phyloP scores from a whole-genome alignment of 2,113 vertebrate genomes.

The Peromyscus leucopus region DNA sequence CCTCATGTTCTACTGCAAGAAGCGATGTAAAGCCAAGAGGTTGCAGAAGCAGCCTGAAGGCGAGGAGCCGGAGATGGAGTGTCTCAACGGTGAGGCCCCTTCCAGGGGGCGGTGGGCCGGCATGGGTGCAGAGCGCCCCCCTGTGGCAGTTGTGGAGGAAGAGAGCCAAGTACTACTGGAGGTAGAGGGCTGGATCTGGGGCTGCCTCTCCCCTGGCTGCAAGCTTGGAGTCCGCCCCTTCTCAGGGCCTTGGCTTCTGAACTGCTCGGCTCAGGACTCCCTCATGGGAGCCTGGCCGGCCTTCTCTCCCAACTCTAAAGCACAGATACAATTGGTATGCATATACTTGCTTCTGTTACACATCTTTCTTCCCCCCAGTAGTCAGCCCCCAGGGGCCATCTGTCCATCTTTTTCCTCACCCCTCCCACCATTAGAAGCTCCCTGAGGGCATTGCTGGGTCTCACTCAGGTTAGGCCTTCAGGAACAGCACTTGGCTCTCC shows the following conservation, averaged over 20 bases:
- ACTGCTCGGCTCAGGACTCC: not conserved
- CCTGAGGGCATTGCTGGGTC: not conserved
- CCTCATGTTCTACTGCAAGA: slow-evolving; percentile 99
- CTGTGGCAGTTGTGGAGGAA: not conserved
- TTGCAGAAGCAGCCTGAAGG: slow-evolving; percentile 93
- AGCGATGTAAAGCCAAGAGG: slow-evolving; percentile 95
- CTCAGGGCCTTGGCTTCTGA: not conserved
- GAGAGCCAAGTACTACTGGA: not conserved
- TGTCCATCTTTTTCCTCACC: not conserved
- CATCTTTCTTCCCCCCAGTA: not conserved
- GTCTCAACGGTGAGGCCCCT: slow-evolving; percentile 93
- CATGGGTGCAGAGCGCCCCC: not conserved
- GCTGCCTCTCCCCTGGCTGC: not conserved
- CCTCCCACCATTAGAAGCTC: not conserved
- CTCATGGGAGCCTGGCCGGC: not conserved
- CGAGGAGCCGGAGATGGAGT: slow-evolving; percentile 98
- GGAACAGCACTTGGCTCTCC: not conserved
- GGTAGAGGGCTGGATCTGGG: not conserved
- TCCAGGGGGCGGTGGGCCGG: not conserved
- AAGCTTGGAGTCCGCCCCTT: not conserved
- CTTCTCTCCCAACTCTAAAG: not conserved
- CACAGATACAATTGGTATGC: not conserved
- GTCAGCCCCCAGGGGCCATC: not conserved
- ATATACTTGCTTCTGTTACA: not conserved
- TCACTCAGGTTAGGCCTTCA: not conserved